These are phyloP conservation scores for Phoxinus dragarum DNA, from an alignment of 2,797 vertebrate genomes.

Conservation along the genomic window DNA sequence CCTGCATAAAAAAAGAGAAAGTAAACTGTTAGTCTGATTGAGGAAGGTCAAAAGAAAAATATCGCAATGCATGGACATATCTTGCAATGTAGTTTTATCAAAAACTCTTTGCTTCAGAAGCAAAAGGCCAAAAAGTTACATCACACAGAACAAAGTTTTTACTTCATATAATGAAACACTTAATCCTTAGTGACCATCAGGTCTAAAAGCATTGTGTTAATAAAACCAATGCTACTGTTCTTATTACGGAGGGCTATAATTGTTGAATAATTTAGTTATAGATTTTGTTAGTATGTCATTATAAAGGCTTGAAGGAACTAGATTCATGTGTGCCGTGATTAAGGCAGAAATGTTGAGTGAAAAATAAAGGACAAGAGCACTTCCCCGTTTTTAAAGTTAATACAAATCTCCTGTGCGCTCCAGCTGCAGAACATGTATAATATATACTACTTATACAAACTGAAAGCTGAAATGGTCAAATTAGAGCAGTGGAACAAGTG, in stretches of 20 bases:
- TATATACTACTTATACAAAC: slow-evolving; percentile 5
- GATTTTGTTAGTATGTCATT: not conserved
- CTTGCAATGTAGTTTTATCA: not conserved
- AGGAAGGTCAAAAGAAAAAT: not conserved
- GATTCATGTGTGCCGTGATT: not conserved
- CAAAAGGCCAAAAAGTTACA: not conserved
- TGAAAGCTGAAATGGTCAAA: slow-evolving; percentile 11
- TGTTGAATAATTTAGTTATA: not conserved
- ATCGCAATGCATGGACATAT: not conserved
- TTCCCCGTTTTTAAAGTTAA: slow-evolving; percentile 52
- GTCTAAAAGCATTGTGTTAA: not conserved
- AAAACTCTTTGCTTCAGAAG: not conserved
- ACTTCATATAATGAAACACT: not conserved
- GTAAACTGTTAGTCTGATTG: not conserved
- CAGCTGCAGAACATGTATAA: slow-evolving; percentile 3
- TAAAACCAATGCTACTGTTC: not conserved
- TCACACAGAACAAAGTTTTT: not conserved
- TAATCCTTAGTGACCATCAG: not conserved
- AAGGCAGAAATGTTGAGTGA: slow-evolving; percentile 34
- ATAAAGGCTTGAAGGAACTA: not conserved
- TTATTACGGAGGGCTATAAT: not conserved
- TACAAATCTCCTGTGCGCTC: slow-evolving; percentile 15
- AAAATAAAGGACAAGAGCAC: slow-evolving; percentile 56
- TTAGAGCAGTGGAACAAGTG: slow-evolving; percentile 21
- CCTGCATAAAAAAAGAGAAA: not conserved